A percentile compares a stretch with the other conserved stretches of the same genome.
Evolutionary conservation across 2,888 invertebrate genomes (phyloP).

Genomic region (Heteropelma amictum): DNA sequence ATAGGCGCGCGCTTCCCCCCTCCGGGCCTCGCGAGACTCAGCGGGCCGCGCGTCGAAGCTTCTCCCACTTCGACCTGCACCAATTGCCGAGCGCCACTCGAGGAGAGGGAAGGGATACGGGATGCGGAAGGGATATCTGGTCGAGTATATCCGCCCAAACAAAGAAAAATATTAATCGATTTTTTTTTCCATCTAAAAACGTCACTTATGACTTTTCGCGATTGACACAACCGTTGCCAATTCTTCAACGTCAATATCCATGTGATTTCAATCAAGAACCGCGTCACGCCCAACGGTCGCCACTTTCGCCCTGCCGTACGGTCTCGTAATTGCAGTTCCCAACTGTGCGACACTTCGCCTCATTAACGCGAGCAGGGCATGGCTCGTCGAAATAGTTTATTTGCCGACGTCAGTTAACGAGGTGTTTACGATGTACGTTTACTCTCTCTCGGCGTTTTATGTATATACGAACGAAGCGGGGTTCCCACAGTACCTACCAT

Average conservation of each 20-base stretch:
- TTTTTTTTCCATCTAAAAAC: too few relatives aligned
- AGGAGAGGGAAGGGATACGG: too few relatives aligned
- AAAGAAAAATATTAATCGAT: neutral
- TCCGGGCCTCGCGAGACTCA: too few relatives aligned
- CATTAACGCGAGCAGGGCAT: slow-evolving; percentile 26
- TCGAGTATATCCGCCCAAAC: too few relatives aligned
- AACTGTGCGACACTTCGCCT: slow-evolving; percentile 13
- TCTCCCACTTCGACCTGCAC: too few relatives aligned
- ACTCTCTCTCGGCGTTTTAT: slow-evolving; percentile 26
- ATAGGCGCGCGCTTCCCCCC: too few relatives aligned
- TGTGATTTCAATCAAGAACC: neutral
- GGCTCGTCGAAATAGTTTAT: slow-evolving; percentile 42
- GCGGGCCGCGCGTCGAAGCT: too few relatives aligned
- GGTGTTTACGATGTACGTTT: slow-evolving; percentile 51
- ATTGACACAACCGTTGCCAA: neutral
- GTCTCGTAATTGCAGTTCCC: slow-evolving; percentile 6
- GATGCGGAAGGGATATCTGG: too few relatives aligned
- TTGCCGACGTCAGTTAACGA: slow-evolving; percentile 47
- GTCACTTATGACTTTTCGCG: neutral
- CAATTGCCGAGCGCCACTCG: too few relatives aligned
- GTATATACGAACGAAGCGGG: slow-evolving; percentile 22
- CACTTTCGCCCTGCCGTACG: neutral
- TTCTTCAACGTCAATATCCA: neutral
- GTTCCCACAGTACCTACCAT: slow-evolving; percentile 17
- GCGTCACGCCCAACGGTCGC: neutral